These are phyloP conservation scores for Monomorium pharaonis DNA, from an alignment of 1,140 invertebrate species.

Conservation along the genomic window DNA sequence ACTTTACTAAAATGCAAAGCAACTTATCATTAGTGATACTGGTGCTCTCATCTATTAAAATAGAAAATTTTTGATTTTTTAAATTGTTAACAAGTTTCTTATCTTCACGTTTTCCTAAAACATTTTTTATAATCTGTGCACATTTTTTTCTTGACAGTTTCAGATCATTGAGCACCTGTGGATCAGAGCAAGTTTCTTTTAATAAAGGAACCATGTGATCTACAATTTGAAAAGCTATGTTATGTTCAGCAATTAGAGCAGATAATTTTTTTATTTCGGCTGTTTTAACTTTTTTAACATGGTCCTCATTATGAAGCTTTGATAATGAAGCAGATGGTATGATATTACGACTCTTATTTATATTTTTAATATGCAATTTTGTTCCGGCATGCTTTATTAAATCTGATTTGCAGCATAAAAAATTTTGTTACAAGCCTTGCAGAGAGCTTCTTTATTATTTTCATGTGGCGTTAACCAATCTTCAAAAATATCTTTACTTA, in stretches of 20 bases:
- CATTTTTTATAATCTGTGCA: neutral
- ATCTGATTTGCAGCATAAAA: conserved; percentile 19
- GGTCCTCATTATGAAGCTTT: too few species aligned
- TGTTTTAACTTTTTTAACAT: conserved; percentile 17
- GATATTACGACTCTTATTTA: neutral
- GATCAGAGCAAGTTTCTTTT: neutral
- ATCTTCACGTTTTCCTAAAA: neutral
- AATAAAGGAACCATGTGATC: neutral
- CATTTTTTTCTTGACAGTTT: neutral
- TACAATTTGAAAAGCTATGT: neutral
- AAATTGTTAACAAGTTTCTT: neutral
- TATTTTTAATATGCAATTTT: neutral
- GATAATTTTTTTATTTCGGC: conserved; percentile 9
- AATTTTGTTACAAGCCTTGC: conserved; percentile 11
- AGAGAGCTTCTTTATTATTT: conserved; percentile 24
- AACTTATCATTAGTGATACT: neutral
- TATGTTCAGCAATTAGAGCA: conserved; percentile 1
- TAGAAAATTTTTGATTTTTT: neutral
- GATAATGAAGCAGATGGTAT: conserved; percentile 3
- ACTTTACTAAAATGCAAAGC: neutral
- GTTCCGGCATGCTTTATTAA: conserved; percentile 3
- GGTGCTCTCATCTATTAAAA: neutral
- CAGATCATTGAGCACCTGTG: neutral
- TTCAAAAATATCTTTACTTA: conserved; percentile 2
- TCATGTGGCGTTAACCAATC: conserved; percentile 16